Conservation (phyloP, 2,888 invertebrate genomes). For the Mellilla xanthometata region DNA sequence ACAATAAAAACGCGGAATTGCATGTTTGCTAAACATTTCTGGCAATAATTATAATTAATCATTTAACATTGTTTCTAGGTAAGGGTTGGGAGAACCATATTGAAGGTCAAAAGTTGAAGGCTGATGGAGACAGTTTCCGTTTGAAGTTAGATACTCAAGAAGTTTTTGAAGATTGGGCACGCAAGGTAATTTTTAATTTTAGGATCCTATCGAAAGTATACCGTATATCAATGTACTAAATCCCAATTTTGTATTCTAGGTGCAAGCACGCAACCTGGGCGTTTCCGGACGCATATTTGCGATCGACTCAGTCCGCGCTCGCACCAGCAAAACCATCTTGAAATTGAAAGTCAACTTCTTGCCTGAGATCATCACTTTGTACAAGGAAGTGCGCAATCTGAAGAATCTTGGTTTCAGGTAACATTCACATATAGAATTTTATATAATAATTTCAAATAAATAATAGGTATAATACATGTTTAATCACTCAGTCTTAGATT, state of each 20-base stretch:
- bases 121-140: constrained; percentile 98
- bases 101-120: constrained; percentile 98
- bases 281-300: constrained; percentile 97
- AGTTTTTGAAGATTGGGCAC: constrained; percentile 99
- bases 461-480: too few relatives aligned
- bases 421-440: too few relatives aligned
- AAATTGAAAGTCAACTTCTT: constrained; percentile 97
- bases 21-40: too few relatives aligned
- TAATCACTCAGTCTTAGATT: too few relatives aligned
- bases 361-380: constrained; percentile 98
- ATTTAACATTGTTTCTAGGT: constrained; percentile 82
- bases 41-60: too few relatives aligned
- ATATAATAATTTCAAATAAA: too few relatives aligned
- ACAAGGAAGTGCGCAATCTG: constrained; percentile 98
- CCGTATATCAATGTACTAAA: constrained; percentile 1
- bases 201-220: not conserved
- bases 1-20: too few relatives aligned
- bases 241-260: constrained; percentile 51
- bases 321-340: constrained; percentile 91
- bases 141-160: constrained; percentile 97
- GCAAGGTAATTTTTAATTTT: constrained; percentile 82
- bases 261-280: constrained; percentile 96
- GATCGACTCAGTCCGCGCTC: constrained; percentile 91
- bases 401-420: constrained; percentile 95
- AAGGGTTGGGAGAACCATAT: constrained; percentile 99